A percentile compares a stretch with the other conserved stretches of the same genome.
These are phyloP conservation scores for Acholoe squamosa DNA, from an alignment of 2,888 invertebrate species.

Conservation along the genomic window DNA sequence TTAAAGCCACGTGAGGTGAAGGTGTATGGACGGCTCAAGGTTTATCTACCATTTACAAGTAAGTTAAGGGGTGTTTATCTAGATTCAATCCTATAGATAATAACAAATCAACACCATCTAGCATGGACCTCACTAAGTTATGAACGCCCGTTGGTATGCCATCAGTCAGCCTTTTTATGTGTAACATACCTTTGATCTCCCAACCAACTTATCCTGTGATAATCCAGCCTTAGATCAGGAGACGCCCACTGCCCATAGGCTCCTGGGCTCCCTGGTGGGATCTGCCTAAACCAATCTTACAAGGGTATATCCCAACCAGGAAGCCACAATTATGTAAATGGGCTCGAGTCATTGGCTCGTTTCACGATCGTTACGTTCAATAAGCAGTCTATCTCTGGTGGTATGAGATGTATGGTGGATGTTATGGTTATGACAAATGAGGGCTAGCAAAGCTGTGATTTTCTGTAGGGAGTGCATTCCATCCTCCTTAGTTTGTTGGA, in stretches of 20 bases:
- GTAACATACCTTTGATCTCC: background rate
- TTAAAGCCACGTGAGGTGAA: too few species aligned
- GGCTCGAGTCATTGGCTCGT: slow-evolving; percentile 29
- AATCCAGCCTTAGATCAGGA: slow-evolving; percentile 23
- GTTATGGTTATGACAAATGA: slow-evolving; percentile 21
- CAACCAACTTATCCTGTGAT: background rate
- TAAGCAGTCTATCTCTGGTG: background rate
- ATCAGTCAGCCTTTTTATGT: background rate
- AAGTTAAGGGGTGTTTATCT: background rate
- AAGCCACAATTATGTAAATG: slow-evolving; percentile 57
- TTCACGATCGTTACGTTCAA: slow-evolving; percentile 41
- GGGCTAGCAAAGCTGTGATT: too few species aligned
- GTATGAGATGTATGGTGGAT: background rate
- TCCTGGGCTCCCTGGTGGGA: slow-evolving; percentile 13
- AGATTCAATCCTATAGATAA: background rate
- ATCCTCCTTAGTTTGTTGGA: background rate
- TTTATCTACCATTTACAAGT: too few species aligned
- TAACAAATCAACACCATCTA: background rate
- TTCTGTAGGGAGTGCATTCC: too few species aligned
- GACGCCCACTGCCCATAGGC: background rate
- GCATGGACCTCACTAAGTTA: background rate
- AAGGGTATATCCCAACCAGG: background rate
- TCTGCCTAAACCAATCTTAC: background rate
- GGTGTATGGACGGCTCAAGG: too few species aligned
- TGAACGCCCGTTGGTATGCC: background rate